These are phyloP conservation scores for Falco berigora DNA, from an alignment of 2,797 vertebrate genomes.

Conservation along the genomic window DNA sequence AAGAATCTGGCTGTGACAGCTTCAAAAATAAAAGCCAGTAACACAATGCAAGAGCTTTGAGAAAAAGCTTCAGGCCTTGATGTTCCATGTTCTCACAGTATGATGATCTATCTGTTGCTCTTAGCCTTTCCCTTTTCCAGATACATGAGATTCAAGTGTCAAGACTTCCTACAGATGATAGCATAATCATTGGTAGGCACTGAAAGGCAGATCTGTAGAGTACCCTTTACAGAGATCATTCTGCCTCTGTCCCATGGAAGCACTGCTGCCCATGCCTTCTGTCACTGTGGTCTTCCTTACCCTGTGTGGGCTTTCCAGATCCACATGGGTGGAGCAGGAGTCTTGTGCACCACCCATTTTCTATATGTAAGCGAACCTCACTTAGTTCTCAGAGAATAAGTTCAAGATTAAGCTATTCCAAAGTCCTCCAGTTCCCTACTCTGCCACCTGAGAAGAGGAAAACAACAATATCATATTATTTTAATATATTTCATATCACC, in stretches of 20 bases:
- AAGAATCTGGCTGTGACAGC: background rate
- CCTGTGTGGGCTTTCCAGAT: background rate
- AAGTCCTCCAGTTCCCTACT: background rate
- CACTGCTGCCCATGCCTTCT: background rate
- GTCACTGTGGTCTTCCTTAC: background rate
- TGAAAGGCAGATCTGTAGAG: background rate
- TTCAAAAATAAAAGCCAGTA: background rate
- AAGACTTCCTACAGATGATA: background rate
- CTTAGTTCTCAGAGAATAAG: background rate
- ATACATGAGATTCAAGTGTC: background rate
- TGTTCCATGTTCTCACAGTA: background rate
- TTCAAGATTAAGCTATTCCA: background rate
- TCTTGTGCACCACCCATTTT: background rate
- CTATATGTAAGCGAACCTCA: background rate
- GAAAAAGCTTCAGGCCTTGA: background rate
- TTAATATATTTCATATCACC: background rate
- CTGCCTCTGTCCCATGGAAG: background rate
- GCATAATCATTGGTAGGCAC: background rate
- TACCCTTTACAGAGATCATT: background rate
- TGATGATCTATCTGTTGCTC: background rate
- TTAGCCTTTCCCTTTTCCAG: background rate
- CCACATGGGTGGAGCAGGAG: background rate
- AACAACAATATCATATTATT: background rate
- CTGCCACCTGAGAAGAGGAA: background rate
- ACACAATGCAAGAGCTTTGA: background rate